Base-by-base conservation (phyloP, 92 coral and sea anemone genomes). In the Epizoanthus stellaris region DNA sequence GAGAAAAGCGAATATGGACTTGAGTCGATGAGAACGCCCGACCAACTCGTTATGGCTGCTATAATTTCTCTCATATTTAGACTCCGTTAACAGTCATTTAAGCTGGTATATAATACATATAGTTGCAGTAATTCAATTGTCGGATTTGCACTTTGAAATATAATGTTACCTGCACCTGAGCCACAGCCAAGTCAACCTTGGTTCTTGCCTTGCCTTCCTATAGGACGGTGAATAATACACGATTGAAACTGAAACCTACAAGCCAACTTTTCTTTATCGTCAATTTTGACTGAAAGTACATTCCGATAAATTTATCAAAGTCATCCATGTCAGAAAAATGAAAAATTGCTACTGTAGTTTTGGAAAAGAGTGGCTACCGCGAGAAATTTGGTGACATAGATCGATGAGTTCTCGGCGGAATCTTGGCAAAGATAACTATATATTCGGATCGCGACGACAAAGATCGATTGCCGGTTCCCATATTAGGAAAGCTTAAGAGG, bases 111-210 rank as follows among this genome's bases (percentile, higher is more conserved):
- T 47, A 62, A 63, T 7, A 6, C 11, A 11, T 57, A 23, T 30
- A 19, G 59, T 38, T 36, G 7, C 25, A 45, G 38, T 77, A 77
- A 79, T 79, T 79, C 23, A 79, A 79, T 79, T 79, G 67, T 42
- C 72, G 83, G 40, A 21, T 79, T 79, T 63, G 83, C 54, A 19
- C 45, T 68, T 68, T 68, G 83, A 79, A 45, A 79, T 25, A 38
- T 38, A 36, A 40, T 79, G 70, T 79, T 79, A 63, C 38, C 72
- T 75, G 45, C 49, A 25, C 23, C 47, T 75, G 43, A 54, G 67
- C 80, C 42, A 77, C 67, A 70, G 56, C 42, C 14, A 40, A 11
- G 19, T 9, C 70, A 19, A 21, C 42, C 11, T 77, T 77, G 62
- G 82, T 77, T 76, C 17, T 57, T 14, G 36, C 66, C 34, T 8